These are phyloP conservation scores for Ctena decussata DNA, from an alignment of 2,888 invertebrate species.

Conservation along the genomic window DNA sequence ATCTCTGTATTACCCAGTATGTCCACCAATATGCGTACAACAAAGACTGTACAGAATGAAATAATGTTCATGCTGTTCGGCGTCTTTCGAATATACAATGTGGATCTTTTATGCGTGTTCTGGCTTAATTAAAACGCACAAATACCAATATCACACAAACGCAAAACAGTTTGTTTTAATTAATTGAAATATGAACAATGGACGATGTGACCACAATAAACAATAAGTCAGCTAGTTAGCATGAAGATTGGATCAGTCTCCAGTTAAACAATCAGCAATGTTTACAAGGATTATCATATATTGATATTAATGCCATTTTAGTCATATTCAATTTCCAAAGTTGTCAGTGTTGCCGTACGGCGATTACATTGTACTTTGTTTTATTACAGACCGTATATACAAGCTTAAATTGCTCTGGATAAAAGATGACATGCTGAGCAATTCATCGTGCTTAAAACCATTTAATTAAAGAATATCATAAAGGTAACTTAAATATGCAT, in stretches of 20 bases:
- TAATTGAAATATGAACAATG: background rate
- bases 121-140: too few relatives aligned
- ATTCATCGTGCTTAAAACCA: too few relatives aligned
- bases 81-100: too few relatives aligned
- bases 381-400: background rate
- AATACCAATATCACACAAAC: too few relatives aligned
- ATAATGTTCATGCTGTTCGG: too few relatives aligned
- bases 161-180: background rate
- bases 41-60: too few relatives aligned
- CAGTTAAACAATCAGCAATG: background rate
- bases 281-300: slow-evolving; percentile 1
- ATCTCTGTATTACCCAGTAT: too few relatives aligned
- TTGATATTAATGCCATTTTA: background rate
- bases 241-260: background rate
- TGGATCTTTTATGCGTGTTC: too few relatives aligned
- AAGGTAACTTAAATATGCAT: too few relatives aligned
- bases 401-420: background rate
- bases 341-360: background rate
- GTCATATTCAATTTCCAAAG: background rate
- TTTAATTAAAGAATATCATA: too few relatives aligned
- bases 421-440: too few relatives aligned
- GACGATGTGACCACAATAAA: background rate
- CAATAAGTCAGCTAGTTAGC: slow-evolving; percentile 4
- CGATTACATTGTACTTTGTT: background rate
- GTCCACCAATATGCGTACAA: too few relatives aligned